Evolutionary conservation across 2,113 vertebrate genomes (phyloP), one percentile per base, ranked within the genome.

Genomic region (Hydrochoerus hydrochaeris): DNA sequence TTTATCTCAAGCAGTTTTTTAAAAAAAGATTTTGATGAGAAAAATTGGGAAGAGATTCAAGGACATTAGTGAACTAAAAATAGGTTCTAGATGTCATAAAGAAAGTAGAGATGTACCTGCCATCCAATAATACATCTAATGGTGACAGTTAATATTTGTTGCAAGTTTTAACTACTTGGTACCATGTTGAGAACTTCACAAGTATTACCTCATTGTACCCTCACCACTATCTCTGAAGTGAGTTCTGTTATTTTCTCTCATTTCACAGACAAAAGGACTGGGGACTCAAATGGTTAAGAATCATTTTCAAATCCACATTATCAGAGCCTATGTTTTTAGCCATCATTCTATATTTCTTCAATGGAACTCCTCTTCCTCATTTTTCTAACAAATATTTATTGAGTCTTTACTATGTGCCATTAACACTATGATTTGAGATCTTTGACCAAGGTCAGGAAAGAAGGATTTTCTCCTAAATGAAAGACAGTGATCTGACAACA

Each of bases 1-100:
- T 58, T 57, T 85, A 26, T 91, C 78, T 26, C 49, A 77, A 63
- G 65, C 28, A 91, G 57, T 54, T 90, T 75, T 75, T 49, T 30
- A 52, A 49, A 78, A 78, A 49, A 91, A 46, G 20, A 91, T 85
- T 96, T 87, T 94, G 96, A 88, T 9, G 19, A 94, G 62, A 88
- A 95, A 93, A 90, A 90, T 58, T 41, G 88, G 63, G 28, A 69
- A 94, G 58, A 63, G 60, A 94, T 41, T 54, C 7, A 86, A 94
- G 58, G 83, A 71, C n/a, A 96, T 22, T 12, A 86, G 14, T 62
- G 44, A 32, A 91, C 44, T 91, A 60, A 90, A 92, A 88, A 67
- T 41, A 88, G 58, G 46, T 84, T 69, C 75, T 67, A 2, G 32
- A 32, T 87, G n/a, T 12, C 83, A 73, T 62, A 78, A 90, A 67